Percentiles rank a stretch among this genome's conserved stretches.
Conservation (phyloP, 2,113 vertebrate species). For the Etia nguti region DNA sequence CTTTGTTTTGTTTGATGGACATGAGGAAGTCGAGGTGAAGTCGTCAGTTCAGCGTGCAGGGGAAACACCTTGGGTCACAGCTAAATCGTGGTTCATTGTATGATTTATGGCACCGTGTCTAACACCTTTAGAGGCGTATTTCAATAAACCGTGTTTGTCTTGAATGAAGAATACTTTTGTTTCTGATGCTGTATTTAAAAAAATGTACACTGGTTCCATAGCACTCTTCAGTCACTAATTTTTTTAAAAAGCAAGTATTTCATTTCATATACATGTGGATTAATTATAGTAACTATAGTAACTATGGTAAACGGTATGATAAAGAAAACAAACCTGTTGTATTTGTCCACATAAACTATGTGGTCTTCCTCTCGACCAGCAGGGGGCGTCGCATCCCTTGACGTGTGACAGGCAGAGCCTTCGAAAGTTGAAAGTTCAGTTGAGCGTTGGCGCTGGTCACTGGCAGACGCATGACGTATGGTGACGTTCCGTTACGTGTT, state of each 20-base stretch:
- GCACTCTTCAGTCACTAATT: not conserved
- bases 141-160: not conserved
- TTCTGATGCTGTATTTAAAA: not conserved
- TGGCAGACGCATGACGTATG: fast-evolving
- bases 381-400: not conserved
- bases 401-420: not conserved
- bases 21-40: not conserved
- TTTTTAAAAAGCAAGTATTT: not conserved
- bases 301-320: not conserved
- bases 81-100: not conserved
- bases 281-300: not conserved
- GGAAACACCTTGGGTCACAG: not conserved
- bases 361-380: not conserved
- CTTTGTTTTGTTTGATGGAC: not conserved
- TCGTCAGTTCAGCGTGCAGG: not conserved
- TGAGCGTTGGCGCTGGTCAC: not conserved
- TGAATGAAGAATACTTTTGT: not conserved
- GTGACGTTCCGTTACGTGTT: not conserved
- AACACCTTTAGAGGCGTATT: not conserved
- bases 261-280: not conserved
- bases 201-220: not conserved
- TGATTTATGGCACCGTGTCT: not conserved
- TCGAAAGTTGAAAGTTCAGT: not conserved
- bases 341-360: not conserved
- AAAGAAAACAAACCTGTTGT: not conserved